These are phyloP conservation scores for Melanotaenia nigrans DNA, from an alignment of 2,797 vertebrate genomes.

Conservation along the genomic window DNA sequence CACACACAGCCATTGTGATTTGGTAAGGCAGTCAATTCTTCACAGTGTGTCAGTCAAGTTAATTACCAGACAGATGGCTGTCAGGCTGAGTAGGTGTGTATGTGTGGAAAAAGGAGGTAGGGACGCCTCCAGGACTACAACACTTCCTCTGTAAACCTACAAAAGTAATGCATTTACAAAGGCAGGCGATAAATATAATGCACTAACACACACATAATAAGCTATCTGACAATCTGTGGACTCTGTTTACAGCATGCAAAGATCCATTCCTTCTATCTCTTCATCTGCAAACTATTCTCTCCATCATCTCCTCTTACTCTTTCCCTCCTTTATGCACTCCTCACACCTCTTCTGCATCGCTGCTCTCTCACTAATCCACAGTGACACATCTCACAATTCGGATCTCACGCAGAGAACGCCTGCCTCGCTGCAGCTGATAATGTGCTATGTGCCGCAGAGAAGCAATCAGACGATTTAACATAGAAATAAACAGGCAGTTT, in stretches of 20 bases:
- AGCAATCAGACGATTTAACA: conserved; percentile 74
- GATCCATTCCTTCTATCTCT: conserved; percentile 37
- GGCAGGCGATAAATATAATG: conserved; percentile 14
- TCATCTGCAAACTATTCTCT: conserved; percentile 42
- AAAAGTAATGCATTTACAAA: conserved; percentile 36
- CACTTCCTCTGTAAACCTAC: conserved; percentile 51
- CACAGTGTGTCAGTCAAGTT: conserved; percentile 79
- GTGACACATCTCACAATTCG: conserved; percentile 65
- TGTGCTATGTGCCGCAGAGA: conserved; percentile 70
- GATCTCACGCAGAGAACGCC: conserved; percentile 63
- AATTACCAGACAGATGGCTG: conserved; percentile 84
- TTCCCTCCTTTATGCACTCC: conserved; percentile 36
- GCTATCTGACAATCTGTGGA: conserved; percentile 31
- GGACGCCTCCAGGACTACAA: conserved; percentile 53
- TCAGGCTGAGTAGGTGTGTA: conserved; percentile 54
- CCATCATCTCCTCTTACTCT: conserved; percentile 41
- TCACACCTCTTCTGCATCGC: conserved; percentile 48
- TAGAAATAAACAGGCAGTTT: conserved; percentile 68
- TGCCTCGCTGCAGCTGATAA: conserved; percentile 71
- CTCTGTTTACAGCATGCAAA: conserved; percentile 20
- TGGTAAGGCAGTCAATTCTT: conserved; percentile 33
- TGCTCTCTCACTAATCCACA: conserved; percentile 52
- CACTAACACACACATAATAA: background rate
- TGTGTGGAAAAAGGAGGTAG: conserved; percentile 38
- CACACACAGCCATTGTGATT: conserved; percentile 8